Percentiles rank a stretch among this genome's conserved stretches.
These are phyloP conservation scores for Elgaria multicarinata DNA, from an alignment of 2,113 vertebrate species.

Conservation along the genomic window DNA sequence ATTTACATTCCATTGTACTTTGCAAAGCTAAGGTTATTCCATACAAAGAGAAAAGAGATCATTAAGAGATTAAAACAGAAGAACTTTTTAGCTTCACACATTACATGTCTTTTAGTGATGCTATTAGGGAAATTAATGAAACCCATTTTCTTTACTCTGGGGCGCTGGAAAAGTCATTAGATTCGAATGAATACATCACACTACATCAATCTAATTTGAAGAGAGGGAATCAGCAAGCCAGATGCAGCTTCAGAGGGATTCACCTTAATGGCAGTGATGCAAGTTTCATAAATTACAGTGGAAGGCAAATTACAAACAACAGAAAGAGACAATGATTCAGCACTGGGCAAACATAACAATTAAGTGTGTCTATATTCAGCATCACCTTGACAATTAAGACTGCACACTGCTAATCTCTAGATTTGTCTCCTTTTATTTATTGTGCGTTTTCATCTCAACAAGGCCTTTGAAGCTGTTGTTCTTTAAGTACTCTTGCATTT, in stretches of 20 bases:
- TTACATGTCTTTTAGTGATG: constrained; percentile 70
- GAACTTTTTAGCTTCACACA: constrained; percentile 62
- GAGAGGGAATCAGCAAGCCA: constrained; percentile 68
- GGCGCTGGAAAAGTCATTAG: constrained; percentile 73
- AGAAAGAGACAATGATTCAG: constrained; percentile 64
- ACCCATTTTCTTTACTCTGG: constrained; percentile 72
- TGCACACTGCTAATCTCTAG: constrained; percentile 54
- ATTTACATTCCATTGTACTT: constrained; percentile 62
- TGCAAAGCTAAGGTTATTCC: constrained; percentile 56
- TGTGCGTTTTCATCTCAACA: constrained; percentile 25
- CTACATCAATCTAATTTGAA: constrained; percentile 76
- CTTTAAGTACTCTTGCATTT: constrained; percentile 37
- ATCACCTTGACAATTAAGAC: constrained; percentile 69
- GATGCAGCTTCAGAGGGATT: constrained; percentile 66
- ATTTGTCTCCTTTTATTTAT: constrained; percentile 50
- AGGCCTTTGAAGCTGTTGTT: constrained; percentile 25
- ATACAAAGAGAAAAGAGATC: constrained; percentile 68
- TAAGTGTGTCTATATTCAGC: constrained; percentile 54
- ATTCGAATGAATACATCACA: constrained; percentile 73
- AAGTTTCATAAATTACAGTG: constrained; percentile 72
- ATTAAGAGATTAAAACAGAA: constrained; percentile 75
- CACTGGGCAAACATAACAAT: constrained; percentile 63
- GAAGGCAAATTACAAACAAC: constrained; percentile 74
- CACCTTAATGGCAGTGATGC: constrained; percentile 69
- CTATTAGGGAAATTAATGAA: constrained; percentile 78